Base-by-base conservation (phyloP, 2,797 vertebrate species). In the Rhinatrema bivittatum region DNA sequence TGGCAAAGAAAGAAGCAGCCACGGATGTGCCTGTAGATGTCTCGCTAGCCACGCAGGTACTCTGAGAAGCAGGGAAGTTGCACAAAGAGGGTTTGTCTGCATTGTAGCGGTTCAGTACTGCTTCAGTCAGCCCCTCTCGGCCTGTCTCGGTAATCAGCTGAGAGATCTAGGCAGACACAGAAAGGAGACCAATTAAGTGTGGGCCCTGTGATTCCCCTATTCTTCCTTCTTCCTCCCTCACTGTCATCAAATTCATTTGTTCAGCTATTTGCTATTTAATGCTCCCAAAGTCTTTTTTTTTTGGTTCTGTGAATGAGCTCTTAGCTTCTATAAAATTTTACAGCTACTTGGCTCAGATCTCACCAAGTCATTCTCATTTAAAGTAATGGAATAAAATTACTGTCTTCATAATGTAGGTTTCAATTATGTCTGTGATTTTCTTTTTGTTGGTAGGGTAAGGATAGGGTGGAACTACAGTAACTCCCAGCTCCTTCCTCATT, bases 1-100 rank as follows among this genome's bases (percentile, higher is more conserved):
- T 91, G 74, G 91, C 95, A 23, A 98, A 98, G 85, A 98, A 98
- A 6, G 95, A 97, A 3, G 91, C 91, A 0, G 95, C 91, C 10
- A 90, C 91, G 0, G 93, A 97, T 48, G 91, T 84, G 53, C 86
- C 81, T 10, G 85, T 78, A 3, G 89, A 73, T 10, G 74, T 32
- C 70, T 87, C 43, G 32, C 64, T 64, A 47, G 85, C 74, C 34
- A 73, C 77, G 2, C 80, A 77, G 0, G 83, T 66, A 46, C 76
- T 66, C 46, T 89, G 87, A 4, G 90, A 76, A 37, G 78, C 49
- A 0, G 83, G 78, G 42, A 68, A 42, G 29, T 55, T 75, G 64
- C 76, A 74, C 48, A 86, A 61, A 1, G 56, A 56, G 2, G 85
- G 90, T 26, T 91, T 90, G 68, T 93, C 86, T 10, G 87, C 81